Evolutionary conservation across 2,797 vertebrate species (phyloP).

Genomic region (Decapterus maruadsi): DNA sequence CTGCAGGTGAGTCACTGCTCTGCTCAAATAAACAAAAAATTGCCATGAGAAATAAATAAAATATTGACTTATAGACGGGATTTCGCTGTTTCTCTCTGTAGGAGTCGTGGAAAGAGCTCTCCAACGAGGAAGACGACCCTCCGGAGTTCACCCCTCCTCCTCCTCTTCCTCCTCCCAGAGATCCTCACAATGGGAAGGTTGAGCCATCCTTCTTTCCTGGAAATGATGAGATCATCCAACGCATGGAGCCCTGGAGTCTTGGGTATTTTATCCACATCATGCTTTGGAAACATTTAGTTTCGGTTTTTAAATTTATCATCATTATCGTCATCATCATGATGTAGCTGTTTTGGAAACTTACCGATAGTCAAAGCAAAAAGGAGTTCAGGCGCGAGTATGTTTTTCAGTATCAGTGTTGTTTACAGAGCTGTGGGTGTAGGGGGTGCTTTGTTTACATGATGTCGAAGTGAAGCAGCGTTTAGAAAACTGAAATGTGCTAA

Average conservation of each 20-base stretch:
- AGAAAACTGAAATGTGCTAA: too few species aligned
- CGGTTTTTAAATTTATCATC: neutral
- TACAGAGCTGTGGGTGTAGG: too few species aligned
- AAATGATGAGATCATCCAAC: slow-evolving; percentile 61
- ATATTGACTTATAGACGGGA: neutral
- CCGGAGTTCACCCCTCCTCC: slow-evolving; percentile 92
- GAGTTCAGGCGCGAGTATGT: too few species aligned
- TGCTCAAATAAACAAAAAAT: too few species aligned
- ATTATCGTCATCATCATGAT: too few species aligned
- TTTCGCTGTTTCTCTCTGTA: slow-evolving; percentile 55
- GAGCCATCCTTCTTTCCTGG: slow-evolving; percentile 80
- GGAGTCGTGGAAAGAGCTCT: slow-evolving; percentile 97
- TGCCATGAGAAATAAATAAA: neutral
- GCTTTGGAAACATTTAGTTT: neutral
- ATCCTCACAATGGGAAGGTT: slow-evolving; percentile 86
- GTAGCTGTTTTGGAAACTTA: neutral
- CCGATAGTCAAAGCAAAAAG: too few species aligned
- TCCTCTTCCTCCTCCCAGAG: slow-evolving; percentile 90
- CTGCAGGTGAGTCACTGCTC: slow-evolving; percentile 86
- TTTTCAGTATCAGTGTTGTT: too few species aligned
- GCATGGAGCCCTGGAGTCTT: slow-evolving; percentile 47
- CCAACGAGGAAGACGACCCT: slow-evolving; percentile 94
- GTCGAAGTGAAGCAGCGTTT: too few species aligned
- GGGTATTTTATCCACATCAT: slow-evolving; percentile 70
- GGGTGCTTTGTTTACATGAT: too few species aligned